Evolutionary conservation across 2,888 invertebrate species (phyloP), one percentile per base, ranked within the genome.

Genomic region (Parthenolecanium corni): DNA sequence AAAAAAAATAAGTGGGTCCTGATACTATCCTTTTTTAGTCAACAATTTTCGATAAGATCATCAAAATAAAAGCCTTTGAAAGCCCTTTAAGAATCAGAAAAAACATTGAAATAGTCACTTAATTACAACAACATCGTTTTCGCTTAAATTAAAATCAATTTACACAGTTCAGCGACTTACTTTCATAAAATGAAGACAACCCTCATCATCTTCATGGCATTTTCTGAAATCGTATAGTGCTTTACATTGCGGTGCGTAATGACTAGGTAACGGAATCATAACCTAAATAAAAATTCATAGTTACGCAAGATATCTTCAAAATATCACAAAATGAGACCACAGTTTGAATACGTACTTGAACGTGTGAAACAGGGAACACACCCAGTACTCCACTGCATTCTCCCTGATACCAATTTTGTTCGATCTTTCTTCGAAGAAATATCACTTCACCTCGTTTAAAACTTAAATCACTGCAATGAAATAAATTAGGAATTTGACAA

Each of bases 131-230:
- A n/a, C n/a, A n/a, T n/a, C n/a, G n/a, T n/a, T n/a, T n/a, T n/a
- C n/a, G n/a, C n/a, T n/a, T n/a, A n/a, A n/a, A n/a, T n/a, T n/a
- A n/a, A n/a, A n/a, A n/a, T n/a, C n/a, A n/a, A n/a, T n/a, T n/a
- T n/a, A n/a, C n/a, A n/a, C n/a, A n/a, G n/a, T n/a, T 66, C 25
- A 47, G 49, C 23, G 21, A 52, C 66, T 76, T 70, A 83, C 91
- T 80, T 93, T 92, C 71, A 85, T 86, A 71, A 94, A 94, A 12
- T 86, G 84, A 42, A 94, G 77, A 73, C 93, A 94, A 11, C 93
- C 92, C 74, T 93, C 92, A 71, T 91, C 91, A 69, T 91, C 90
- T 47, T 88, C 88, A 66, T 88, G 87, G 0, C 85, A 85, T 86
- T 90, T 90, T 69, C 86, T 81, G 72, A 92, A 92, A 76, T 92